phyloP scores from a whole-genome alignment of 2,797 vertebrate species.

The Gymnocypris eckloni region DNA sequence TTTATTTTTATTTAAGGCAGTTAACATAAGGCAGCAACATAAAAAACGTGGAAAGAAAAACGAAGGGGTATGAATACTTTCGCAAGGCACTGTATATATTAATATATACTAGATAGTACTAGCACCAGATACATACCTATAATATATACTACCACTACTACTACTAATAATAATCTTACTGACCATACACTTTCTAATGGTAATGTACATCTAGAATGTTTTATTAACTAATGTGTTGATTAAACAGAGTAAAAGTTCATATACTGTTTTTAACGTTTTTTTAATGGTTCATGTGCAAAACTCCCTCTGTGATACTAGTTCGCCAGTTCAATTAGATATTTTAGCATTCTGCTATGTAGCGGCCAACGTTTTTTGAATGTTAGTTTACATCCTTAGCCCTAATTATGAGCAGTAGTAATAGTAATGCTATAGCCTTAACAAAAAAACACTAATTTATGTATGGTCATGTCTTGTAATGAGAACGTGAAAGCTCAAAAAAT shows the following conservation, averaged over 20 bases:
- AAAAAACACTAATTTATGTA: not conserved
- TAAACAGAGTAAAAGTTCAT: not conserved
- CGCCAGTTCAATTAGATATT: not conserved
- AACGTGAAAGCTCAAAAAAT: not conserved
- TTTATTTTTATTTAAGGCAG: too few relatives aligned
- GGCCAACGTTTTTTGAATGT: not conserved
- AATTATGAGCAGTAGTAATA: not conserved
- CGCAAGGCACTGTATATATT: too few relatives aligned
- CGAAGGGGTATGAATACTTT: too few relatives aligned
- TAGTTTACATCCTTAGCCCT: not conserved
- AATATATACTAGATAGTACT: too few relatives aligned
- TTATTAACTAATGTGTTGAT: not conserved
- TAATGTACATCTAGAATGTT: not conserved
- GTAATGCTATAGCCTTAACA: not conserved
- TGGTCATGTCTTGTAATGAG: not conserved
- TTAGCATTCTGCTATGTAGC: not conserved
- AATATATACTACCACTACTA: too few relatives aligned
- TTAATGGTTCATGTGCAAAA: not conserved
- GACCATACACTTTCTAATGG: not conserved
- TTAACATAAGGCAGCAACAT: too few relatives aligned
- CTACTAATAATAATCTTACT: not conserved
- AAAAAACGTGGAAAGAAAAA: too few relatives aligned
- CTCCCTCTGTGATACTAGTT: not conserved
- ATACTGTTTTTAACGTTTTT: not conserved
- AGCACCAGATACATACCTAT: too few relatives aligned